Percentiles rank a stretch among this genome's conserved stretches.
These are phyloP conservation scores for Sesia apiformis DNA, from an alignment of 2,888 invertebrate genomes.

Conservation along the genomic window DNA sequence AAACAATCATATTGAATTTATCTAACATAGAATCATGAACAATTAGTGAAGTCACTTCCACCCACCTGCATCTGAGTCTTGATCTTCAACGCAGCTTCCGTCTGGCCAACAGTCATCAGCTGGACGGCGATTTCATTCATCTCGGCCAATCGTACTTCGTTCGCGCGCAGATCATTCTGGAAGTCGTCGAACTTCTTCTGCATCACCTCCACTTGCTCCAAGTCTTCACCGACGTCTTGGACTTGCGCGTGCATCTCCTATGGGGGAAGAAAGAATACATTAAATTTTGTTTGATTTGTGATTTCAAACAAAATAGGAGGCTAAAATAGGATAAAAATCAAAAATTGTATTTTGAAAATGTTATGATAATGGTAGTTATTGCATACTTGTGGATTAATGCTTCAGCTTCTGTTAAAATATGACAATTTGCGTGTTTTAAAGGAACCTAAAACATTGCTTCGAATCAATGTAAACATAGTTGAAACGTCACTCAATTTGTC, in stretches of 20 bases:
- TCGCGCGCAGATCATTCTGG: conserved; percentile 96
- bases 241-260: conserved; percentile 96
- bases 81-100: conserved; percentile 98
- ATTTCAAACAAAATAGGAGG: no score
- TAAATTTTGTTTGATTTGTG: no score
- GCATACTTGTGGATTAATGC: no score
- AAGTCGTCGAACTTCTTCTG: conserved; percentile 99
- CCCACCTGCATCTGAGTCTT: conserved; percentile 94
- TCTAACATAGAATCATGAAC: not conserved
- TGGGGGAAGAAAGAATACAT: not conserved
- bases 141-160: conserved; percentile 97
- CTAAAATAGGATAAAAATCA: no score
- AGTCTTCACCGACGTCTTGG: conserved; percentile 96
- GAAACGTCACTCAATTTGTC: no score
- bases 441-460: no score
- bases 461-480: no score
- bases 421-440: no score
- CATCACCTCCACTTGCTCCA: conserved; percentile 98
- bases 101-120: conserved; percentile 96
- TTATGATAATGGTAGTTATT: no score
- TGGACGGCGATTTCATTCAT: conserved; percentile 99
- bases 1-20: conserved; percentile 1
- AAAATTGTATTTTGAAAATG: no score
- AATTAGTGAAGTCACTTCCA: conserved; percentile 19
- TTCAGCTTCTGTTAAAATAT: no score